Evolutionary conservation across 2,888 invertebrate species (phyloP).

Genomic region (Nomada lathburiana): DNA sequence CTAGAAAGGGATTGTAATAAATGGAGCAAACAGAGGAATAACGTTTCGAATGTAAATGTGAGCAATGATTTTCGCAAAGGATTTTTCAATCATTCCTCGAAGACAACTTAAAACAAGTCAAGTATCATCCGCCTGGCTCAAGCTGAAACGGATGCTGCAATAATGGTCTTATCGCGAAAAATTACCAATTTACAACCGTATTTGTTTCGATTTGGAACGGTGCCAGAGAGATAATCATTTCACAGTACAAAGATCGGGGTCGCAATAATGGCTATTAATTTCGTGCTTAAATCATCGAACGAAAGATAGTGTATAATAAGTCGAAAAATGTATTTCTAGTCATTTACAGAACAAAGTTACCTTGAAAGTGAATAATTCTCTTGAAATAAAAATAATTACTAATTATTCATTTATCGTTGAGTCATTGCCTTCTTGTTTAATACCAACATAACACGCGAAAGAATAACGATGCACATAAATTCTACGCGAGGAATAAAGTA

Average conservation of each 20-base stretch:
- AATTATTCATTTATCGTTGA: too few species aligned
- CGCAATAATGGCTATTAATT: too few species aligned
- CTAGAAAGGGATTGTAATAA: not conserved
- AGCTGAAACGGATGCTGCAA: not conserved
- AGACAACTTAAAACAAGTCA: not conserved
- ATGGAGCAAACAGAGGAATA: not conserved
- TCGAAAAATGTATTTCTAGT: too few species aligned
- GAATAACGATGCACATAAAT: not conserved
- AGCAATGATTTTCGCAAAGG: not conserved
- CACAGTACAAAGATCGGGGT: not conserved
- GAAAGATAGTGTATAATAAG: too few species aligned
- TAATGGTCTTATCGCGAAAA: not conserved
- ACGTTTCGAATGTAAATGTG: not conserved
- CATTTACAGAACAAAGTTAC: not conserved
- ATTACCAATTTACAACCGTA: constrained; percentile 8
- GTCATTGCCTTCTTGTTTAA: too few species aligned
- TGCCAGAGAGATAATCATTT: constrained; percentile 23
- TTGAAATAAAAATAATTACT: too few species aligned
- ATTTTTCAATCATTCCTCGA: not conserved
- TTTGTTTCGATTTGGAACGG: constrained; percentile 13
- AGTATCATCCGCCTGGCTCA: not conserved
- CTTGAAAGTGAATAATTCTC: not conserved
- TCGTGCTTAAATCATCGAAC: too few species aligned
- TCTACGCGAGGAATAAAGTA: not conserved
- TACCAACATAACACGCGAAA: too few species aligned